Base-by-base conservation (phyloP, 2,797 vertebrate species). In the Glyptemys insculpta region DNA sequence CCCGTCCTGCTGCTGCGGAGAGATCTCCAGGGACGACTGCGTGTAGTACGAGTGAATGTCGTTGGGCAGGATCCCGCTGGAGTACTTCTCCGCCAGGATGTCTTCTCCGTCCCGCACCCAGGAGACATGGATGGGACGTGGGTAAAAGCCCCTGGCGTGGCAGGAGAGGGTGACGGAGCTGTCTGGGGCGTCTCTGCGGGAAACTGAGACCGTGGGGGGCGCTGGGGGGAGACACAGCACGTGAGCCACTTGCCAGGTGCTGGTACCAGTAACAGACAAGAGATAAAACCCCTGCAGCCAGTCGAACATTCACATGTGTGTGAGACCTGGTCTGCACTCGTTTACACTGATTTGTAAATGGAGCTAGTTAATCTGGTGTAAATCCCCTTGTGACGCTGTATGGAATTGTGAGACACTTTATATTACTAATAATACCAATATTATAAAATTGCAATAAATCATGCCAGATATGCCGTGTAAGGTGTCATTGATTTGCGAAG, bases 201-300 rank as follows among this genome's bases (percentile, higher is more conserved):
- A 76, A 50, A 57, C 59, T 9, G 85, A 79, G 49, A 49, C 81
- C 21, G n/a, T 6, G 1, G 31, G 82, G 37, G 56, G 37, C 5
- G 21, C 56, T 72, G 27, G 21, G 21, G 41, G 18, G 19, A 12
- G 37, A 44, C 19, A 74, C 41, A 65, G 68, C 1, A 2, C 1
- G 23, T 44, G 29, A 74, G 72, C 12, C 10, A 25, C 12, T 12
- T 5, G 37, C 37, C 72, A 12, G 37, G 37, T 21, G 2, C 37
- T 23, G 11, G 18, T 5, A 44, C 72, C 5, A 12, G 10, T 41
- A 37, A 23, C 1, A 12, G 37, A 14, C 8, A 34, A 1, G 1
- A 68, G 34, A 16, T 1, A 50, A n/a, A 16, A 7, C 14, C 62
- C 14, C 34, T 2, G 1, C 62, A n/a, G 31, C 1, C 8, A 2